Conservation (phyloP, 1,140 invertebrate genomes). For the Planococcus citri region DNA sequence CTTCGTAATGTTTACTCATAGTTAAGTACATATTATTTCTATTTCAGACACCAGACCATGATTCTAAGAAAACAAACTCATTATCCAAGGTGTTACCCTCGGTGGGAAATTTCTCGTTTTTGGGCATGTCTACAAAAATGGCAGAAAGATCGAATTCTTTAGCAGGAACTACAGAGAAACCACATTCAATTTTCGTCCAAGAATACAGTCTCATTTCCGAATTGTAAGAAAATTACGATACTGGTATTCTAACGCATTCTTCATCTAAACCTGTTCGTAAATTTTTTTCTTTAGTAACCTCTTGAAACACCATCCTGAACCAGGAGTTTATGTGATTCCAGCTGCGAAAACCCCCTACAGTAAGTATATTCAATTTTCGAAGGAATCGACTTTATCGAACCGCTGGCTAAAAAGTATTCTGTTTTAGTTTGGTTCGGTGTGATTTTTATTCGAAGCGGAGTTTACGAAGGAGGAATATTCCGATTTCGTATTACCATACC, state of each 20-base stretch:
- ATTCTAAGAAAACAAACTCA: not conserved
- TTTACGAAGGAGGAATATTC: constrained; percentile 78
- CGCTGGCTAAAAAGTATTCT: constrained; percentile 28
- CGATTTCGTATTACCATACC: constrained; percentile 75
- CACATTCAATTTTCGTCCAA: constrained; percentile 14
- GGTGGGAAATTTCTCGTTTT: not conserved
- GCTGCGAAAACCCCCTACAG: constrained; percentile 63
- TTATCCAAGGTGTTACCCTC: not conserved
- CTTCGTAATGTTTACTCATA: too few species aligned
- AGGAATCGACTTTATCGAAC: not conserved
- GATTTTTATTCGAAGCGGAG: constrained; percentile 73
- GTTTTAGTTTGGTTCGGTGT: constrained; percentile 84
- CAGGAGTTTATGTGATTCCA: constrained; percentile 83
- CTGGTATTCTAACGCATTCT: not conserved
- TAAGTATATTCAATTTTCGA: constrained; percentile 35
- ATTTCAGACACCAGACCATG: not conserved
- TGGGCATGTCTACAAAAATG: not conserved
- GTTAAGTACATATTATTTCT: too few species aligned
- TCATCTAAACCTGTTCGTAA: not conserved
- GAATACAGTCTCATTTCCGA: constrained; percentile 24
- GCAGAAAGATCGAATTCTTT: not conserved
- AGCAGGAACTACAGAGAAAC: not conserved
- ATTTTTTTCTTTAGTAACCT: constrained; percentile 23
- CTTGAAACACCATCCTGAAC: constrained; percentile 28
- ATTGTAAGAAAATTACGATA: constrained; percentile 21